Percentiles rank a stretch among this genome's conserved stretches.
Evolutionary conservation across 35 echinoderm and acorn worm genomes (phyloP).

Genomic region (Amphiura filiformis): DNA sequence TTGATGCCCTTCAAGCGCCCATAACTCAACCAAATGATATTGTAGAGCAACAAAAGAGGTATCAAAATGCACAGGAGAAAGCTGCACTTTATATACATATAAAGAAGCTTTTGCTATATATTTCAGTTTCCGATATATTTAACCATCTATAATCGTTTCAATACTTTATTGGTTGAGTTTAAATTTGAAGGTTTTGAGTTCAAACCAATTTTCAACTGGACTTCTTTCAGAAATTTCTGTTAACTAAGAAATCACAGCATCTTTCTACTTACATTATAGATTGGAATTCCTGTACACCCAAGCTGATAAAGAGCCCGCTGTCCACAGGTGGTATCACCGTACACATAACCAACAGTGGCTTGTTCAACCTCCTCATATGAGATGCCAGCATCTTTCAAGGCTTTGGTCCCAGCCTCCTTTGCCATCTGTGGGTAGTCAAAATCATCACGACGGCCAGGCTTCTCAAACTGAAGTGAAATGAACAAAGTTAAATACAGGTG

Average conservation of each 20-base stretch:
- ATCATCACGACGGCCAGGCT: conserved; percentile 74
- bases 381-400: conserved; percentile 82
- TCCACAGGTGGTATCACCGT: conserved; percentile 95
- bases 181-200: not conserved
- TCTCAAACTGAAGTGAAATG: conserved; percentile 69
- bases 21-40: no score
- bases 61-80: no score
- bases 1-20: no score
- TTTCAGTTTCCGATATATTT: no score
- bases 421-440: conserved; percentile 89
- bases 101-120: no score
- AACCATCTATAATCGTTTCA: no score
- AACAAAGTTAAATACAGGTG: not conserved
- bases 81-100: no score
- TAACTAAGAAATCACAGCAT: no score
- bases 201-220: not conserved
- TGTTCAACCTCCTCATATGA: conserved; percentile 70
- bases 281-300: conserved; percentile 87
- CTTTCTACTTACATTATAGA: conserved; percentile 74
- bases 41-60: no score
- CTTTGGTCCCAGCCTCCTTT: conserved; percentile 68
- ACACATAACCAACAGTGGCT: conserved; percentile 78
- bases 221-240: no score
- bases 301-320: conserved; percentile 85
- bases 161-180: no score